These are phyloP conservation scores for Conomelus anceps DNA, from an alignment of 2,888 invertebrate genomes.

Conservation along the genomic window DNA sequence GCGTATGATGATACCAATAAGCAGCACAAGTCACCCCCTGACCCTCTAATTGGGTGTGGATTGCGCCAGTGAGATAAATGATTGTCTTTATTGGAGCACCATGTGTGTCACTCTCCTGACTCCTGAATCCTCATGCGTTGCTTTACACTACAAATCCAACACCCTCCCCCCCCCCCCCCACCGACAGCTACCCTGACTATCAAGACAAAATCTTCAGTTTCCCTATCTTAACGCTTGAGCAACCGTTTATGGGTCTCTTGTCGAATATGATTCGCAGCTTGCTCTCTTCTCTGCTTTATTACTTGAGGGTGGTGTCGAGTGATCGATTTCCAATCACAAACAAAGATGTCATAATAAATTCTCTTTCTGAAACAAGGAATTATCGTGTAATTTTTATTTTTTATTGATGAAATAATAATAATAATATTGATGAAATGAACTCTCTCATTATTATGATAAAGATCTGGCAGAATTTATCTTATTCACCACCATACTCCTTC, in stretches of 20 bases:
- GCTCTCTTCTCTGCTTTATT: not conserved
- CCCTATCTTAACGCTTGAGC: not conserved
- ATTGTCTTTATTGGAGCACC: constrained; percentile 7
- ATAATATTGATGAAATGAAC: too few species aligned
- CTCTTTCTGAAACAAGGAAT: not conserved
- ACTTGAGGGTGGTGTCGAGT: not conserved
- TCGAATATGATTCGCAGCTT: not conserved
- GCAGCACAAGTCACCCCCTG: not conserved
- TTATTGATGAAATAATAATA: too few species aligned
- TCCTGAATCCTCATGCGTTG: not conserved
- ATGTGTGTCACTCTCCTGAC: constrained; percentile 2
- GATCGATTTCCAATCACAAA: not conserved
- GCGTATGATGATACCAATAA: constrained; percentile 10
- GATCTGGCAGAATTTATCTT: too few species aligned
- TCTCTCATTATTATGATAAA: too few species aligned
- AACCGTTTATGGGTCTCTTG: not conserved
- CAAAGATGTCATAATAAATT: not conserved
- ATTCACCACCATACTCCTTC: too few species aligned
- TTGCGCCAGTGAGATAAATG: not conserved
- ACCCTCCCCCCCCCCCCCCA: not conserved
- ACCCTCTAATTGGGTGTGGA: constrained; percentile 7
- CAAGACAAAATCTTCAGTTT: not conserved
- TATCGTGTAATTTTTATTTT: not conserved
- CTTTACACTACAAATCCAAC: not conserved
- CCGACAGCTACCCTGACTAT: not conserved